phyloP scores from a whole-genome alignment of 2,888 invertebrate species.

The Hymenopus coronatus region DNA sequence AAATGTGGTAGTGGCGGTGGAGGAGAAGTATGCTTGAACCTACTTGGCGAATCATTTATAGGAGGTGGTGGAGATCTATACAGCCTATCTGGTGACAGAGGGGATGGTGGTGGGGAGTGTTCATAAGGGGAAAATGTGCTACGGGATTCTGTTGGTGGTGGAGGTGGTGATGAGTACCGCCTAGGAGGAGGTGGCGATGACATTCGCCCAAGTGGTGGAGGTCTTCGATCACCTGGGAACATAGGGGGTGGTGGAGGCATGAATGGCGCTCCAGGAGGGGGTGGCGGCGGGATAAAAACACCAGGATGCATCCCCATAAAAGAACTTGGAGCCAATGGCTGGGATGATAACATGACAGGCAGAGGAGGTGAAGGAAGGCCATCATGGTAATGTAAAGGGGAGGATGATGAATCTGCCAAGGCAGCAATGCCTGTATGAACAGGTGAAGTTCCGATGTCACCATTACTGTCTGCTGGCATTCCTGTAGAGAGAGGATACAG shows the following conservation, averaged over 20 bases:
- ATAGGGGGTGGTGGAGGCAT: conserved; percentile 51
- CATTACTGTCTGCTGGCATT: conserved; percentile 26
- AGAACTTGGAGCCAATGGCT: conserved; percentile 51
- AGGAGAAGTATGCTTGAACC: conserved; percentile 8
- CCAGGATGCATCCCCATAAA: conserved; percentile 45
- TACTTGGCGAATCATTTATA: conserved; percentile 10
- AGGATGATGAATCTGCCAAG: conserved; percentile 1
- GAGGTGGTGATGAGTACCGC: conserved; percentile 53
- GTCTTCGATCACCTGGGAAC: conserved; percentile 40
- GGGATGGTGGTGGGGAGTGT: conserved; percentile 24
- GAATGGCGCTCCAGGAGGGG: conserved; percentile 45
- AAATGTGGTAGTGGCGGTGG: conserved; percentile 53
- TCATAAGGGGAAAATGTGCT: conserved; percentile 19
- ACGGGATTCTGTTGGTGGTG: conserved; percentile 49
- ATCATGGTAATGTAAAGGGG: conserved; percentile 35
- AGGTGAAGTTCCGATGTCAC: conserved; percentile 31
- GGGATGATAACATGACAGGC: conserved; percentile 39
- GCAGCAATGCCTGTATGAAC: conserved; percentile 21
- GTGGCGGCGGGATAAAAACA: conserved; percentile 51
- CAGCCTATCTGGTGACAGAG: background rate
- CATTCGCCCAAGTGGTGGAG: conserved; percentile 47
- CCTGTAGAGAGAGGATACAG: conserved; percentile 6
- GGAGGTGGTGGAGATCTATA: conserved; percentile 19
- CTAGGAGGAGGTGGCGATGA: conserved; percentile 49
- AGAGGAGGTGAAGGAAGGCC: conserved; percentile 40